phyloP scores from a whole-genome alignment of 2,888 invertebrate genomes.

The Ametastegia equiseti region DNA sequence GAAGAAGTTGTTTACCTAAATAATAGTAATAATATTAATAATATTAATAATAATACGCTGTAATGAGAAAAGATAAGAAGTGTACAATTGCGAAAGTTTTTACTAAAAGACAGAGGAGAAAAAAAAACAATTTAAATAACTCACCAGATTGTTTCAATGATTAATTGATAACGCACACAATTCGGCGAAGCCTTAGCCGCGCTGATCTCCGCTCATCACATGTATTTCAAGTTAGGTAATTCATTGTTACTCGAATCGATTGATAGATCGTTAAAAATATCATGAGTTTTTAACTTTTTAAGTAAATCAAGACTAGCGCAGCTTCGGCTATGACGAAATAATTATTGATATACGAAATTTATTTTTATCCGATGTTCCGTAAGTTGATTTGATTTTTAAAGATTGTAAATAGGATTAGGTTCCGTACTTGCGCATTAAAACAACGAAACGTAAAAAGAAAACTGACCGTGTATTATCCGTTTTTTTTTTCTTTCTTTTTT shows the following conservation, averaged over 20 bases:
- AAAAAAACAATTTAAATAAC: background rate
- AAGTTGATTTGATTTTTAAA: slow-evolving; percentile 62
- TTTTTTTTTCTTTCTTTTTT: background rate
- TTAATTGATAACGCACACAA: background rate
- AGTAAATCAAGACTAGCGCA: background rate
- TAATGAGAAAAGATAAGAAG: background rate
- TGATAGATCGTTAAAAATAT: too few relatives aligned
- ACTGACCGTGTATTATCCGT: background rate
- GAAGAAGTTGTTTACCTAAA: too few relatives aligned
- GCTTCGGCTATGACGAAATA: background rate
- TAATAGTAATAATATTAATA: too few relatives aligned
- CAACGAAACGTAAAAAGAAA: slow-evolving; percentile 56
- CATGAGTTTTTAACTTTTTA: too few relatives aligned
- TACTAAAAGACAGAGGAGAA: background rate
- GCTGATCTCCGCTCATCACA: background rate
- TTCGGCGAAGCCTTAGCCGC: background rate
- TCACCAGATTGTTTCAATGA: background rate
- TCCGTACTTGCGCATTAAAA: slow-evolving; percentile 73
- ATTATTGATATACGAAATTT: slow-evolving; percentile 61
- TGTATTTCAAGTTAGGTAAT: background rate
- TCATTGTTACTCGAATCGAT: too few relatives aligned
- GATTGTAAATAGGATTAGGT: slow-evolving; percentile 70
- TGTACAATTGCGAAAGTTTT: too few relatives aligned
- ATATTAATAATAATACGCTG: background rate
- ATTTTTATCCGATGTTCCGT: slow-evolving; percentile 69